Evolutionary conservation across 2,888 invertebrate genomes (phyloP), one percentile per base, ranked within the genome.

Genomic region (Panzeria rudis): DNA sequence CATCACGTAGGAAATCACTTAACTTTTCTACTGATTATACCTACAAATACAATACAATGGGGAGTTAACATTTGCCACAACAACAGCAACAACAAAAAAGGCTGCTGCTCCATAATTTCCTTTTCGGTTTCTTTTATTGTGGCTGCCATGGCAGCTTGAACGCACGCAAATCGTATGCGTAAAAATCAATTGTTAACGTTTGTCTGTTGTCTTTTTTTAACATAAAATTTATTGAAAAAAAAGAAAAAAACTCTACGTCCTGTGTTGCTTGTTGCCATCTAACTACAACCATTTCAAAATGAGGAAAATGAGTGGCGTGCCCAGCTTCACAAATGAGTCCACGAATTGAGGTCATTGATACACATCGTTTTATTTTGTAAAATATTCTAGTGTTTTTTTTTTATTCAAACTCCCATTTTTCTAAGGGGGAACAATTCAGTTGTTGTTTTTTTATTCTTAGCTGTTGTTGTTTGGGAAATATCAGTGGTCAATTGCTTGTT

Each of bases 131-230:
- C 66, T 59, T 54, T 54, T 62, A 23, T 56, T 69, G 62, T 35
- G 62, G 71, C 56, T 71, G 64, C 64, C 64, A 64, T 69, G 78
- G 62, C 32, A 29, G 44, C 38, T 20, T 20, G 54, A 62, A 88
- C 89, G 87, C 91, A 90, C 89, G 90, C 90, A 90, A 91, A 90
- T 56, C 66, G 80, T 80, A 66, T 91, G 91, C 90, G 89, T 89
- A 89, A 88, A 87, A 91, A 90, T 90, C 90, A 90, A 91, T 90
- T 90, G 91, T 90, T 87, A 88, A 78, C 80, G 84, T 86, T 86
- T 84, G 84, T 75, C 83, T 85, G 73, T 72, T 68, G 50, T 35
- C 66, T 72, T 78, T 86, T 59, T 79, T 56, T 75, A 76, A 73
- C 56, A 76, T 64, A 59, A 56, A 69, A 66, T 62, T 77, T 79